Conservation (phyloP, 30 jellyfish, hydroid and myxozoan genomes). For the Hydractinia symbiolongicarpus region DNA sequence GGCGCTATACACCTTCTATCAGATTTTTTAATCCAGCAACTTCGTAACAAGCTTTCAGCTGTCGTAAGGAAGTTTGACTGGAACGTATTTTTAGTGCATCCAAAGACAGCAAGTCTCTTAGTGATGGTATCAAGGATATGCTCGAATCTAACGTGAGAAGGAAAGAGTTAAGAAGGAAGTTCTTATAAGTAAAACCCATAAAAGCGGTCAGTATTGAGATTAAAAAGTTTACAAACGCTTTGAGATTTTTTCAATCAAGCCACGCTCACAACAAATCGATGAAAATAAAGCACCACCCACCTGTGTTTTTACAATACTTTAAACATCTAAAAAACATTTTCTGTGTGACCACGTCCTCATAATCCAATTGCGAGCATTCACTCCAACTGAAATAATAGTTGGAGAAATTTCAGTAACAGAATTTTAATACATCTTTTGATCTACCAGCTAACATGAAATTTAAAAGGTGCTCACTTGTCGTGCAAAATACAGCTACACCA, state of each 20-base stretch:
- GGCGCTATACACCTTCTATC: too few species aligned
- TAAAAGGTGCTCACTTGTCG: constrained; percentile 6
- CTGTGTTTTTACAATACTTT: constrained; percentile 18
- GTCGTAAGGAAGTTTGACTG: neutral
- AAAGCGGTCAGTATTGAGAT: neutral
- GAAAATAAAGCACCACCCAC: neutral
- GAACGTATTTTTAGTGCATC: too few species aligned
- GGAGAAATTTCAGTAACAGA: too few species aligned
- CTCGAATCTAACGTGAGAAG: neutral
- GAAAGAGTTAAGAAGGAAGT: too few species aligned
- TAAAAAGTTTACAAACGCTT: neutral
- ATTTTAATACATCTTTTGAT: too few species aligned
- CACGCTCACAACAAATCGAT: too few species aligned
- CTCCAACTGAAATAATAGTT: constrained; percentile 13
- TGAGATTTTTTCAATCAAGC: neutral
- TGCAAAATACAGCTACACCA: constrained; percentile 31
- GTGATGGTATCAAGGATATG: neutral
- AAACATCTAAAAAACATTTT: constrained; percentile 23
- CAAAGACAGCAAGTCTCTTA: neutral
- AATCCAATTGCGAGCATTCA: constrained; percentile 18
- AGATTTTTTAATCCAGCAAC: neutral
- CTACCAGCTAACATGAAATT: too few species aligned
- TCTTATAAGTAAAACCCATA: neutral
- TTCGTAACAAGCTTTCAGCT: constrained; percentile 25
- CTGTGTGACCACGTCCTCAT: constrained; percentile 17